These are phyloP conservation scores for Eupithecia vulgata DNA, from an alignment of 2,888 invertebrate species.

Conservation along the genomic window DNA sequence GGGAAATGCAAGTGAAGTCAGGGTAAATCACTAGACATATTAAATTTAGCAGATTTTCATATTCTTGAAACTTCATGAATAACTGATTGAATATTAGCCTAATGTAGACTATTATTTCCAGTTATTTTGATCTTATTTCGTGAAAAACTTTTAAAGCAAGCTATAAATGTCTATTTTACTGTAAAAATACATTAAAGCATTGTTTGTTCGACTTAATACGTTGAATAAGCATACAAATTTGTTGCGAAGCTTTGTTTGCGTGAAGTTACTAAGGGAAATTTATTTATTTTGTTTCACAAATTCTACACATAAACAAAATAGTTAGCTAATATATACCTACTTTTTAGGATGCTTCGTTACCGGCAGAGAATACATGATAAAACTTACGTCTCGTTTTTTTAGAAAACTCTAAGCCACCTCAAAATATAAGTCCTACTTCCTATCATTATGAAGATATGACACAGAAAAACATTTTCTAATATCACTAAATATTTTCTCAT, in stretches of 20 bases:
- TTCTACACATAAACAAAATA: neutral
- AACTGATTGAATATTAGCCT: constrained; percentile 13
- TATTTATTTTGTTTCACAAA: neutral
- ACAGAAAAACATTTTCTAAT: neutral
- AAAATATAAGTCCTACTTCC: neutral
- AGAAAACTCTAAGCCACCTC: too few relatives aligned
- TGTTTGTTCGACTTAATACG: neutral
- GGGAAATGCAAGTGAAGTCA: neutral
- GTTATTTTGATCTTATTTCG: constrained; percentile 1
- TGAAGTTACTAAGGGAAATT: neutral
- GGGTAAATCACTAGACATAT: neutral
- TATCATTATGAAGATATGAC: neutral
- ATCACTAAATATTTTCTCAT: neutral
- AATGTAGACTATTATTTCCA: constrained; percentile 4
- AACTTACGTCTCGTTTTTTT: neutral
- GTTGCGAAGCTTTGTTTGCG: neutral
- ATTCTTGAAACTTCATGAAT: constrained; percentile 17
- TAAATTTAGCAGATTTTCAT: constrained; percentile 2
- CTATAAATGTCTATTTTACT: neutral
- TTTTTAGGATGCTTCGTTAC: neutral
- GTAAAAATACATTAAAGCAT: neutral
- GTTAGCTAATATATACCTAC: neutral
- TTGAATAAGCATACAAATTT: neutral
- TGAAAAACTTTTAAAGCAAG: neutral
- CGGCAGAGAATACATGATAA: too few relatives aligned